Percentiles rank a stretch among this genome's conserved stretches.
Conservation (phyloP, 2,888 invertebrate genomes). For the Glomeris marginata region DNA sequence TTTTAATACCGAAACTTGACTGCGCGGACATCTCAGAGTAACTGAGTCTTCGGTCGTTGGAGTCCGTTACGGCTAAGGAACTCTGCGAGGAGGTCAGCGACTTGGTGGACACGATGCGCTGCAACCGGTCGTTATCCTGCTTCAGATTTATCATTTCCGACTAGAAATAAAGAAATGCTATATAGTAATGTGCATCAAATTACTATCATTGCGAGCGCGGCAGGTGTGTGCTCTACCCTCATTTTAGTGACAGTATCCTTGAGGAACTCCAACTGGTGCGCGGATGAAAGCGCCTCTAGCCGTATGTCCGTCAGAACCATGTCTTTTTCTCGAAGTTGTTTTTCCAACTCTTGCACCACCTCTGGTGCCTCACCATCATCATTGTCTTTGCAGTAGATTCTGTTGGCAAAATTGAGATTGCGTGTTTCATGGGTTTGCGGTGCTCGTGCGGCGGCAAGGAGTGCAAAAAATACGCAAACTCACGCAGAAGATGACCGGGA, state of each 20-base stretch:
- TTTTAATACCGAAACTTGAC: slow-evolving; percentile 9
- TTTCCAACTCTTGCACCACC: slow-evolving; percentile 63
- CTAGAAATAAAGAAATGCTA: slow-evolving; percentile 35
- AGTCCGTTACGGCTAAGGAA: slow-evolving; percentile 27
- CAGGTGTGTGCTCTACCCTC: slow-evolving; percentile 50
- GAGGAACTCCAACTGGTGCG: slow-evolving; percentile 89
- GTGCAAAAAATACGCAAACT: slow-evolving; percentile 20
- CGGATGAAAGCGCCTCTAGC: slow-evolving; percentile 88
- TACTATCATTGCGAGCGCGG: neutral
- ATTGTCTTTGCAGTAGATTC: slow-evolving; percentile 18
- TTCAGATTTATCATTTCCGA: slow-evolving; percentile 92
- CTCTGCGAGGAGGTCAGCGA: slow-evolving; percentile 38
- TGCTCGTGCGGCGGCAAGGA: no score
- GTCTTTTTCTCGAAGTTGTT: slow-evolving; percentile 89
- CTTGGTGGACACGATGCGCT: slow-evolving; percentile 54
- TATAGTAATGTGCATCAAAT: neutral
- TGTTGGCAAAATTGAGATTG: slow-evolving; percentile 1
- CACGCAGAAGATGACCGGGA: slow-evolving; percentile 37
- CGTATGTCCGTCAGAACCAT: slow-evolving; percentile 90
- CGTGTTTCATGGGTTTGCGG: neutral
- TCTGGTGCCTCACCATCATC: slow-evolving; percentile 25
- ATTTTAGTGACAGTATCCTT: slow-evolving; percentile 94
- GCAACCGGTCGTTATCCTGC: slow-evolving; percentile 89
- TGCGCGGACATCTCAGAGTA: slow-evolving; percentile 19
- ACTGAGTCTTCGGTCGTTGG: slow-evolving; percentile 18